phyloP scores from a whole-genome alignment of 2,888 invertebrate species.

The Leuctra nigra region DNA sequence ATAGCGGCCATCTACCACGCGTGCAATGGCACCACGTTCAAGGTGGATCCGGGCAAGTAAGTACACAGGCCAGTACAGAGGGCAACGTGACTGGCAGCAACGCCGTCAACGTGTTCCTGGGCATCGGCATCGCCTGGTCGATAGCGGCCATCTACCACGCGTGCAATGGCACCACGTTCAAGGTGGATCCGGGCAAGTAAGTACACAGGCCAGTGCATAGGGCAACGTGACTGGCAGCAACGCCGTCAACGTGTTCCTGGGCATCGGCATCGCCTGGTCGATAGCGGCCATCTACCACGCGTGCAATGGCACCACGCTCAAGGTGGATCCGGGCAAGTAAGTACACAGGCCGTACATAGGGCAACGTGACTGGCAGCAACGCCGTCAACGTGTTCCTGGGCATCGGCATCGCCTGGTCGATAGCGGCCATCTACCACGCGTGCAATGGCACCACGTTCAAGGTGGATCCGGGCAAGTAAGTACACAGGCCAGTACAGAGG shows the following conservation, averaged over 20 bases:
- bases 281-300: slow-evolving; percentile 91
- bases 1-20: slow-evolving; percentile 91
- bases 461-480: slow-evolving; percentile 76
- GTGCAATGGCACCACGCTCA: slow-evolving; percentile 52
- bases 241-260: slow-evolving; percentile 98
- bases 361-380: slow-evolving; percentile 98
- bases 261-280: slow-evolving; percentile 98
- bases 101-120: slow-evolving; percentile 98
- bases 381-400: slow-evolving; percentile 99
- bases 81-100: slow-evolving; percentile 99
- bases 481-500: no score
- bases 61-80: no score
- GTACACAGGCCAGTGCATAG: no score
- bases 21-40: slow-evolving; percentile 52
- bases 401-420: slow-evolving; percentile 97
- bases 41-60: slow-evolving; percentile 75
- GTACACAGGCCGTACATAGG: no score
- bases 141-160: slow-evolving; percentile 91
- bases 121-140: slow-evolving; percentile 98
- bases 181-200: slow-evolving; percentile 75
- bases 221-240: slow-evolving; percentile 99
- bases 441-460: slow-evolving; percentile 53
- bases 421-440: slow-evolving; percentile 89
- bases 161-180: slow-evolving; percentile 52
- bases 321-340: slow-evolving; percentile 75